Evolutionary conservation across 2,113 vertebrate species (phyloP).

Genomic region (Phoenicopterus ruber): DNA sequence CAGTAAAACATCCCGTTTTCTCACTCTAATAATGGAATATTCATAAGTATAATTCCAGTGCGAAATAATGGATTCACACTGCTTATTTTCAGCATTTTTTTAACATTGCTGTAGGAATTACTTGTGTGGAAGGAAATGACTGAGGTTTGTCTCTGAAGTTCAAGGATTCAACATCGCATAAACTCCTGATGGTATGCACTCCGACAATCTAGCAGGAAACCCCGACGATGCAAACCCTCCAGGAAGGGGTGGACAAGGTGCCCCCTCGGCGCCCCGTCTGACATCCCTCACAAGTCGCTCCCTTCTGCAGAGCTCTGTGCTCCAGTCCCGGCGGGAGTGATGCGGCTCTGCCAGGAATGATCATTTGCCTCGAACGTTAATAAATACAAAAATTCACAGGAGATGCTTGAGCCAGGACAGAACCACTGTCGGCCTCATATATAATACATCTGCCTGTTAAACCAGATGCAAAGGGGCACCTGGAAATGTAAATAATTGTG

Average conservation of each 20-base stretch:
- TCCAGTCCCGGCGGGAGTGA: rapidly evolving
- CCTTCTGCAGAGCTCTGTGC: not conserved
- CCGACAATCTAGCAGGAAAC: not conserved
- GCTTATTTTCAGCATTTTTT: not conserved
- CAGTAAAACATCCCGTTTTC: not conserved
- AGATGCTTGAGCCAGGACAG: not conserved
- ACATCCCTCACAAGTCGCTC: not conserved
- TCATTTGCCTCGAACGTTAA: not conserved
- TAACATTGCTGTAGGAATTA: not conserved
- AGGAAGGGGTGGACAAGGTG: not conserved
- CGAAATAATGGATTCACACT: not conserved
- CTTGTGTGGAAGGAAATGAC: not conserved
- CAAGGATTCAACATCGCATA: not conserved
- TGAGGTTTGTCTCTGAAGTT: not conserved
- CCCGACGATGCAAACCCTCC: not conserved
- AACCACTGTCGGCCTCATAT: not conserved
- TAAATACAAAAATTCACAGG: not conserved
- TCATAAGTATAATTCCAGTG: not conserved
- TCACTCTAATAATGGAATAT: not conserved
- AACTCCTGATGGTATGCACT: not conserved
- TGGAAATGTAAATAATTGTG: not conserved
- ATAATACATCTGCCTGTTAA: not conserved
- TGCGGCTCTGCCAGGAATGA: too few relatives aligned
- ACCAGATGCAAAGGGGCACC: not conserved
- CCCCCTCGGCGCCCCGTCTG: rapidly evolving